Percentiles rank a stretch among this genome's conserved stretches.
Evolutionary conservation across 2,113 vertebrate genomes (phyloP).

Genomic region (Meriones unguiculatus): DNA sequence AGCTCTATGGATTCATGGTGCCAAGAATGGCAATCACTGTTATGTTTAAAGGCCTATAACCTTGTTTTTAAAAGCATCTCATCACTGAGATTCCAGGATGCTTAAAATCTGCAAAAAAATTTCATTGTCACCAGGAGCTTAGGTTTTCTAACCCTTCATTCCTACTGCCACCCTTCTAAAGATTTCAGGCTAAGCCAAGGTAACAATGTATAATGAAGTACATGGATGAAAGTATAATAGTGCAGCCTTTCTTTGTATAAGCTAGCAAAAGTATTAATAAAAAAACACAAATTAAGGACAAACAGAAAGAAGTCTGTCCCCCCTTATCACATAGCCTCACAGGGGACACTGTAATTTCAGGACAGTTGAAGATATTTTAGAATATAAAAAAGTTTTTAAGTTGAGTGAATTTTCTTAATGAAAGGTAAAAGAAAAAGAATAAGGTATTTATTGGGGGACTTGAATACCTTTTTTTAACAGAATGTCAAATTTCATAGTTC

Average conservation of each 20-base stretch:
- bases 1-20: not conserved
- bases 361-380: not conserved
- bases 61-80: not conserved
- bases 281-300: not conserved
- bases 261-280: not conserved
- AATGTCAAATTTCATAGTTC: not conserved
- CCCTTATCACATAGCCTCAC: not conserved
- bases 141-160: too few relatives aligned
- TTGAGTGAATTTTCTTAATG: not conserved
- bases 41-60: not conserved
- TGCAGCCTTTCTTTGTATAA: not conserved
- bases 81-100: not conserved
- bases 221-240: too few relatives aligned
- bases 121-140: not conserved
- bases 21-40: not conserved
- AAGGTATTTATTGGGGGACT: not conserved
- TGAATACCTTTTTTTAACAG: not conserved
- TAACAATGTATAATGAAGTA: too few relatives aligned
- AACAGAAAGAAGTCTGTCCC: not conserved
- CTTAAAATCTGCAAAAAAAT: not conserved
- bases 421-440: not conserved
- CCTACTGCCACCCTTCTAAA: not conserved
- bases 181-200: not conserved
- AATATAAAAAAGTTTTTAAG: not conserved
- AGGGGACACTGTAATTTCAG: not conserved